phyloP scores from a whole-genome alignment of 35 echinoderm and acorn worm species.

The Eucidaris tribuloides region DNA sequence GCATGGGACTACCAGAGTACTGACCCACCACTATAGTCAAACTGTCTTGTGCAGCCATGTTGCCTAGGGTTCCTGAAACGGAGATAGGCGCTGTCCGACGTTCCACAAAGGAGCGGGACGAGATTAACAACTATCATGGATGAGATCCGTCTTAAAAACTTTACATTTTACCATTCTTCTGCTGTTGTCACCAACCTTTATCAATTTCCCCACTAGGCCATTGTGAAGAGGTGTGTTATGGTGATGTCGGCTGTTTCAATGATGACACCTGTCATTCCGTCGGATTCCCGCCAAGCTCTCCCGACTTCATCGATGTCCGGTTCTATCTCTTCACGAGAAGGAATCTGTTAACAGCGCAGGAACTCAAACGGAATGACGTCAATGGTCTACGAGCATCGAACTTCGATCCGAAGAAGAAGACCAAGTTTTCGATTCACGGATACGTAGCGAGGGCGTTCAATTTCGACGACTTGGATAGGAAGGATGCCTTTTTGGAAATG shows the following conservation, averaged over 20 bases:
- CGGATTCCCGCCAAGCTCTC: slow-evolving; percentile 60
- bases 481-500: slow-evolving; percentile 33
- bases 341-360: slow-evolving; percentile 5
- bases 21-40: no score
- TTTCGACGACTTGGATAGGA: slow-evolving; percentile 9
- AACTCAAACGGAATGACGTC: slow-evolving; percentile 27
- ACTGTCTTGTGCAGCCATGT: no score
- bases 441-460: slow-evolving; percentile 41
- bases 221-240: slow-evolving; percentile 48
- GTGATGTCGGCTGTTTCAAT: slow-evolving; percentile 67
- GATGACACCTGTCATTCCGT: slow-evolving; percentile 41
- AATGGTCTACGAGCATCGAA: slow-evolving; percentile 25
- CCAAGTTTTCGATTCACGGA: slow-evolving; percentile 61
- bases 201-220: no score
- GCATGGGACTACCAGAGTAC: no score
- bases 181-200: no score
- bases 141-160: no score
- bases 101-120: no score
- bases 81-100: no score
- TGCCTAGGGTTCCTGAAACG: no score
- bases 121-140: no score
- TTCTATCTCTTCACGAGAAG: slow-evolving; percentile 64
- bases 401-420: slow-evolving; percentile 32
- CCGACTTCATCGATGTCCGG: slow-evolving; percentile 39
- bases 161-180: no score